Base-by-base conservation (phyloP, 2,888 invertebrate species). In the Oscheius myriophilus region DNA sequence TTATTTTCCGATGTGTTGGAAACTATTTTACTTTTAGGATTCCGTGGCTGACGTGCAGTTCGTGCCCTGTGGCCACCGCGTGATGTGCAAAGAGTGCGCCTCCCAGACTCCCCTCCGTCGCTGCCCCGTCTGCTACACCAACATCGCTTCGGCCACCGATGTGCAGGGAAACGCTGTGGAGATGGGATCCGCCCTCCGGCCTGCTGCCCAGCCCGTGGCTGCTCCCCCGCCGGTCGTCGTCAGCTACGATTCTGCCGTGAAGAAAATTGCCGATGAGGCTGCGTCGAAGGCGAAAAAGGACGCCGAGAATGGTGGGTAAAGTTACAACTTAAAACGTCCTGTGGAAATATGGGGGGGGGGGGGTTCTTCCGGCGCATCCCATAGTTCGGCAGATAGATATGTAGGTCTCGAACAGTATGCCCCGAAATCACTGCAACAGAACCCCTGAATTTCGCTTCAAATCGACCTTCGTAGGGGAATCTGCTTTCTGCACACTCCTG, bases 61-160 rank as follows among this genome's bases (percentile, higher is more conserved):
- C 62, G 43, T 72, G 11, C 80, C 80, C 11, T 80, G 80, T 55
- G 78, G 77, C 25, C 80, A 80, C 64, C 70, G 76, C n/a, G 78
- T 76, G 23, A 71, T 75, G 11, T 80, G 80, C 67, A 70, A 65
- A n/a, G 72, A 72, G 42, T 78, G 78, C 61, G 76, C 75, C 0
- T 59, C 67, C 41, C 70, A 51, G 41, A 73, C 70, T 18, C 64
- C 75, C 6, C 67, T 75, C 43, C 55, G 75, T 23, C 52, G 77
- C 33, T 77, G 77, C 66, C 77, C 75, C 14, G 53, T 77, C 42
- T 77, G 77, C 49, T 75, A 73, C 68, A 67, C 63, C 21, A 70
- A 69, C 21, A 73, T 77, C 43, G 21, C 70, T 9, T 42, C 41
- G 23, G 76, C 76, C 14, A 53, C 65, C 23, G 74, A 61, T 16